Conservation (phyloP, 2,113 vertebrate genomes). For the Lucifuga dentata region DNA sequence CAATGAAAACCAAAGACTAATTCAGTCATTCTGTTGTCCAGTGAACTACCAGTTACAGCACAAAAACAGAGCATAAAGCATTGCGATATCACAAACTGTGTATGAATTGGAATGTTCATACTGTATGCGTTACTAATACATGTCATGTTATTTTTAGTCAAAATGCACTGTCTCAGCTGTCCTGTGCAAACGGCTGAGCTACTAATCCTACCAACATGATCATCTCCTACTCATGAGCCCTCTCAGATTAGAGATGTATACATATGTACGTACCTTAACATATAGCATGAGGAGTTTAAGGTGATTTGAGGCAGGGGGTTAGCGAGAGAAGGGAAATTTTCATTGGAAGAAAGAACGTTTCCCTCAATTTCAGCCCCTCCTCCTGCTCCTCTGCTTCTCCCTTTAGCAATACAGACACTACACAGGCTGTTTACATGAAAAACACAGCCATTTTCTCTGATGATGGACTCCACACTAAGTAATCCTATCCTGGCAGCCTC, state of each 20-base stretch:
- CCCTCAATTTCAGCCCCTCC: slow-evolving; percentile 62
- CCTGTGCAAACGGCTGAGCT: slow-evolving; percentile 47
- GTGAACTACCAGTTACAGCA: slow-evolving; percentile 43
- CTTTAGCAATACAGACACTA: slow-evolving; percentile 72
- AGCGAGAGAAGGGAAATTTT: slow-evolving; percentile 53
- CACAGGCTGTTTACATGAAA: slow-evolving; percentile 72
- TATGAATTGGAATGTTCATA: slow-evolving; percentile 18
- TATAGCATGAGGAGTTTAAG: slow-evolving; percentile 61
- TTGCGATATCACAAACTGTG: slow-evolving; percentile 21
- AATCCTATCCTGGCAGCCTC: slow-evolving; percentile 43
- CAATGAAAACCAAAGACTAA: slow-evolving; percentile 72
- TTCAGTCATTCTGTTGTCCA: slow-evolving; percentile 58
- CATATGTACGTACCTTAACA: slow-evolving; percentile 78
- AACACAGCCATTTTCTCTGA: slow-evolving; percentile 64
- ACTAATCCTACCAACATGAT: slow-evolving; percentile 70
- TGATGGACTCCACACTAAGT: slow-evolving; percentile 45
- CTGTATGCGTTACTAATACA: slow-evolving; percentile 18
- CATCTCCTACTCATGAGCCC: slow-evolving; percentile 42
- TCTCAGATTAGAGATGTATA: slow-evolving; percentile 62
- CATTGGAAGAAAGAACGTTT: slow-evolving; percentile 70
- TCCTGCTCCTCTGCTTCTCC: slow-evolving; percentile 60
- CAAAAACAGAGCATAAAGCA: slow-evolving; percentile 32
- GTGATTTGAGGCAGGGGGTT: slow-evolving; percentile 48
- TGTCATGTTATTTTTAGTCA: slow-evolving; percentile 55
- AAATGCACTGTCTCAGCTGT: slow-evolving; percentile 47